Conservation (phyloP, 2,888 invertebrate genomes). For the Zygothrica quintamaculata region DNA sequence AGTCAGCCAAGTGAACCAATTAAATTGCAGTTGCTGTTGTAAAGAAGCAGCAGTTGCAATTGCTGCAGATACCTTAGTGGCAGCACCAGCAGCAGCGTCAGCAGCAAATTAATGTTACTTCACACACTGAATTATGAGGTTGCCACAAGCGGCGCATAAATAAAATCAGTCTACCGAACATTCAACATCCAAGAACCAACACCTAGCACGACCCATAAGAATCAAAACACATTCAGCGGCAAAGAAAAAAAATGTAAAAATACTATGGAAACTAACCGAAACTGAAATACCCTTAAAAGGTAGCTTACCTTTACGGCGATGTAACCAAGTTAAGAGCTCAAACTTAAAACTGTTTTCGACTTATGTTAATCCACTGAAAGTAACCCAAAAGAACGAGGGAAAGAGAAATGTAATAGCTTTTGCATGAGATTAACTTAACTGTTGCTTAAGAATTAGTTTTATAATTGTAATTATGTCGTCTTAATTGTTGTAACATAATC, state of each 20-base stretch:
- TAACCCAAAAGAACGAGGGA: too few relatives aligned
- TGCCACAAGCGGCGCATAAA: slow-evolving; percentile 80
- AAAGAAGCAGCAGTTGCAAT: slow-evolving; percentile 13
- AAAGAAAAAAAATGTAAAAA: slow-evolving; percentile 19
- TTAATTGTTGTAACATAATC: too few relatives aligned
- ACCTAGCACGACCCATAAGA: slow-evolving; percentile 48
- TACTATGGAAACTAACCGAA: neutral
- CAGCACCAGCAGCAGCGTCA: slow-evolving; percentile 11
- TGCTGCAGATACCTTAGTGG: slow-evolving; percentile 4
- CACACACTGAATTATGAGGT: slow-evolving; percentile 75
- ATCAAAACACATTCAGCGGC: slow-evolving; percentile 47
- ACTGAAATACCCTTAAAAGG: slow-evolving; percentile 15
- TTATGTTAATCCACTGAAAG: too few relatives aligned
- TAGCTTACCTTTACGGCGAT: too few relatives aligned
- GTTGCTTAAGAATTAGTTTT: too few relatives aligned
- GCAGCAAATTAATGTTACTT: slow-evolving; percentile 68
- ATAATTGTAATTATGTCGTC: neutral
- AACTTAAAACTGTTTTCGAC: too few relatives aligned
- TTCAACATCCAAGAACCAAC: slow-evolving; percentile 32
- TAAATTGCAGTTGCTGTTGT: slow-evolving; percentile 60
- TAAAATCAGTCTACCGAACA: slow-evolving; percentile 69
- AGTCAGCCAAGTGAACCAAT: slow-evolving; percentile 63
- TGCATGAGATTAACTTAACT: too few relatives aligned
- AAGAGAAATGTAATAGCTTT: too few relatives aligned
- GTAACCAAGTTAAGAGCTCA: too few relatives aligned